phyloP scores from a whole-genome alignment of 1,140 invertebrate genomes.

The Cherax quadricarinatus region DNA sequence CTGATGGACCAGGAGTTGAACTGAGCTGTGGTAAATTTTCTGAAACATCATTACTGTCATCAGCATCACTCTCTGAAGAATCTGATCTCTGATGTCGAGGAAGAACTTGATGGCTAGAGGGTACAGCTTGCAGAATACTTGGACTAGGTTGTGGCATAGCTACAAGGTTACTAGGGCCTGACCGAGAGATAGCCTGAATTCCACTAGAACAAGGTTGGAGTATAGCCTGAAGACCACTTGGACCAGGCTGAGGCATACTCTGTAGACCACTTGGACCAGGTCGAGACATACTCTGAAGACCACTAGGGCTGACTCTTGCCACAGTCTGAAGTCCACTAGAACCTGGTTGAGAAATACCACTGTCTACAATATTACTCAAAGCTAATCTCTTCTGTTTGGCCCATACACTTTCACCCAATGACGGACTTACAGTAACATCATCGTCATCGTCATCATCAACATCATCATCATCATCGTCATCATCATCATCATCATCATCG shows the following conservation, averaged over 20 bases:
- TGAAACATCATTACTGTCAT: slow-evolving; percentile 18
- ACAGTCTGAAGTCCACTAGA: slow-evolving; percentile 34
- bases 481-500: slow-evolving; percentile 38
- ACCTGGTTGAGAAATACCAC: slow-evolving; percentile 27
- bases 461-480: background rate
- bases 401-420: slow-evolving; percentile 48
- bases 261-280: background rate
- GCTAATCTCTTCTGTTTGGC: slow-evolving; percentile 54
- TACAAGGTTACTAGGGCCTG: background rate
- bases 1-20: slow-evolving; percentile 29
- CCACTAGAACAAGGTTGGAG: slow-evolving; percentile 32
- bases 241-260: background rate
- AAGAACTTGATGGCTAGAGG: slow-evolving; percentile 6
- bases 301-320: background rate
- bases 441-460: slow-evolving; percentile 29
- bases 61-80: slow-evolving; percentile 32
- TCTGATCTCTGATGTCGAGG: background rate
- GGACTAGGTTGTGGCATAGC: slow-evolving; percentile 35
- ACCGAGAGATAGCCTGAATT: background rate
- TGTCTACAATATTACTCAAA: slow-evolving; percentile 26
- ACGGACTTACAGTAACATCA: slow-evolving; percentile 4
- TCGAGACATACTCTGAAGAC: background rate
- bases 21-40: slow-evolving; percentile 33
- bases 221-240: background rate
- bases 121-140: slow-evolving; percentile 7